Percentiles rank a stretch among this genome's conserved stretches.
Evolutionary conservation across 2,113 vertebrate genomes (phyloP).

Genomic region (Cryptotis parvus): DNA sequence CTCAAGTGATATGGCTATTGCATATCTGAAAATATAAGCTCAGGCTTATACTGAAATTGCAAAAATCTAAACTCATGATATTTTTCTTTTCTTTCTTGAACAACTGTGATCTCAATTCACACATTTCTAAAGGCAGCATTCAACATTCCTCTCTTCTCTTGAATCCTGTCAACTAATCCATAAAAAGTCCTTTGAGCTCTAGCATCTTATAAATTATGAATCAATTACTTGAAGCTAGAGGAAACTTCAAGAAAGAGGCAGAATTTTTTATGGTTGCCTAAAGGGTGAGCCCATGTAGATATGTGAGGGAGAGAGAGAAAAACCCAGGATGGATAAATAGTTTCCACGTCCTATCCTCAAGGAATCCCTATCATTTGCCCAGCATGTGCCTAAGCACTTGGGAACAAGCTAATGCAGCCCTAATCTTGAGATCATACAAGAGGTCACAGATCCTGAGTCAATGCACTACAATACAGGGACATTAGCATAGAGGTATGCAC

Average conservation of each 20-base stretch:
- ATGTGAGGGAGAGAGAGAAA: conserved; percentile 15
- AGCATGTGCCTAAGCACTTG: neutral
- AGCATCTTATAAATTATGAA: neutral
- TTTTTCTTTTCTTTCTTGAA: neutral
- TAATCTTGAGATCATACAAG: neutral
- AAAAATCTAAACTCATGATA: neutral
- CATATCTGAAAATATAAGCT: neutral
- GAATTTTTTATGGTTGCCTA: neutral
- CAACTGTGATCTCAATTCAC: neutral
- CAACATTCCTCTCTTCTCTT: neutral
- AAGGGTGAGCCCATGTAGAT: neutral
- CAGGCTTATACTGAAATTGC: neutral
- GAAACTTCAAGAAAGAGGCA: neutral
- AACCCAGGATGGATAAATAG: neutral
- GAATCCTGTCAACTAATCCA: neutral
- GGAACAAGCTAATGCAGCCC: neutral
- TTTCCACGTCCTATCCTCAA: neutral
- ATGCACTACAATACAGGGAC: neutral
- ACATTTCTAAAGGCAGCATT: neutral
- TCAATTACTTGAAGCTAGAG: neutral
- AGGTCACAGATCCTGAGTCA: neutral
- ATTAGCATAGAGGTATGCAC: neutral
- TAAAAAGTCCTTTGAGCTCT: neutral
- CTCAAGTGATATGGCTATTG: fast-evolving
- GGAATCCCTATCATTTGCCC: neutral